These are phyloP conservation scores for Megathymus violae DNA, from an alignment of 1,140 invertebrate species.

Conservation along the genomic window DNA sequence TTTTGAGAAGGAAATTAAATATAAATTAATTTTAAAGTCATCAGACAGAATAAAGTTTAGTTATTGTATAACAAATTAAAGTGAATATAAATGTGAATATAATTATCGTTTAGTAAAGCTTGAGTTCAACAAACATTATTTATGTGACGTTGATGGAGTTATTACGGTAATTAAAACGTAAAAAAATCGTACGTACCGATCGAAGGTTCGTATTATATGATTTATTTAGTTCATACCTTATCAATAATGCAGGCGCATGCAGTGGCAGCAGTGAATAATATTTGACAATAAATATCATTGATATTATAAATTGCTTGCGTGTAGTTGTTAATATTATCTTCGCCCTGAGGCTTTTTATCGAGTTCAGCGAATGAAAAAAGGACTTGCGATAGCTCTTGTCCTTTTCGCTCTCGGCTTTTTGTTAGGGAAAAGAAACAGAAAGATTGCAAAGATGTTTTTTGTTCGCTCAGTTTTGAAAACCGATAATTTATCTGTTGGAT, in stretches of 20 bases:
- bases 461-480: too few species aligned
- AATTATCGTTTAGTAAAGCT: too few species aligned
- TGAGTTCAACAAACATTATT: too few species aligned
- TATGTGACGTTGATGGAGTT: conserved; percentile 26
- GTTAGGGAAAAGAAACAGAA: not conserved
- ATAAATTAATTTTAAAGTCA: too few species aligned
- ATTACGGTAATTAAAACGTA: conserved; percentile 4
- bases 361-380: conserved; percentile 4
- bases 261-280: conserved; percentile 21
- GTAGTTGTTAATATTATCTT: conserved; percentile 19
- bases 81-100: too few species aligned
- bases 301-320: conserved; percentile 27
- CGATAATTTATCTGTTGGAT: too few species aligned
- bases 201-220: conserved; percentile 15
- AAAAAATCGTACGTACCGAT: conserved; percentile 8
- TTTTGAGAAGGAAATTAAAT: too few species aligned
- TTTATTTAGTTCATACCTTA: conserved; percentile 28
- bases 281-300: conserved; percentile 24
- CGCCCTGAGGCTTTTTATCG: conserved; percentile 15
- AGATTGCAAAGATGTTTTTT: not conserved
- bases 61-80: too few species aligned
- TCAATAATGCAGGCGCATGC: conserved; percentile 29
- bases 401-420: not conserved
- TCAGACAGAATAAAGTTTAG: too few species aligned
- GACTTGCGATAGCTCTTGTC: not conserved